phyloP scores from a whole-genome alignment of 2,113 vertebrate genomes.

The Pholis gunnellus region DNA sequence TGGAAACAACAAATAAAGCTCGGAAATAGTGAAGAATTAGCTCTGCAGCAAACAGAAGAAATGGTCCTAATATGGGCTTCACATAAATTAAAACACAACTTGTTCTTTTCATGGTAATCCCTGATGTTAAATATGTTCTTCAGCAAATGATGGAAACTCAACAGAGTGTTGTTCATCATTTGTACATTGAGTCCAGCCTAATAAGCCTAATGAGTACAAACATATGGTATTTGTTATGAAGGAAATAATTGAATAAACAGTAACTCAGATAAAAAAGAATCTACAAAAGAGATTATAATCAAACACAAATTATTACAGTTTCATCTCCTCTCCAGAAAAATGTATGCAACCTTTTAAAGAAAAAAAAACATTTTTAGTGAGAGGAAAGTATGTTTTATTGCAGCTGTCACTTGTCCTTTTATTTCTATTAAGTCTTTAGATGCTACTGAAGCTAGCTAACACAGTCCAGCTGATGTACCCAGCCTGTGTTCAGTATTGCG shows the following conservation, averaged over 20 bases:
- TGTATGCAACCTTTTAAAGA: neutral
- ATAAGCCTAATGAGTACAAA: neutral
- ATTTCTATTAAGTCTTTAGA: neutral
- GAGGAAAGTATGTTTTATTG: neutral
- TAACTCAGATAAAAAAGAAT: neutral
- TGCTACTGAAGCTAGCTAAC: too few relatives aligned
- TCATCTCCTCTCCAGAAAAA: neutral
- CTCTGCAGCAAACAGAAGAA: neutral
- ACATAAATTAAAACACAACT: neutral
- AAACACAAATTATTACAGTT: neutral
- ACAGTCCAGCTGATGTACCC: neutral
- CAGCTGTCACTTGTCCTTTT: neutral
- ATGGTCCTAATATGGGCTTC: neutral
- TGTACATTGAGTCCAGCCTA: neutral
- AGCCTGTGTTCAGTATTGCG: neutral
- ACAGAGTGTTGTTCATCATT: neutral
- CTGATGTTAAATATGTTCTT: neutral
- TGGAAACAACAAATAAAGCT: neutral
- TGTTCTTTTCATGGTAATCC: neutral
- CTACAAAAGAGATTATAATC: neutral
- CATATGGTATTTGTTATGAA: neutral
- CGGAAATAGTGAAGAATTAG: neutral
- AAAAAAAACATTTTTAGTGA: too few relatives aligned
- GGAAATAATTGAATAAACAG: neutral
- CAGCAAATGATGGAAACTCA: neutral